Evolutionary conservation across 2,888 invertebrate genomes (phyloP).

Genomic region (Trichogramma evanescens): DNA sequence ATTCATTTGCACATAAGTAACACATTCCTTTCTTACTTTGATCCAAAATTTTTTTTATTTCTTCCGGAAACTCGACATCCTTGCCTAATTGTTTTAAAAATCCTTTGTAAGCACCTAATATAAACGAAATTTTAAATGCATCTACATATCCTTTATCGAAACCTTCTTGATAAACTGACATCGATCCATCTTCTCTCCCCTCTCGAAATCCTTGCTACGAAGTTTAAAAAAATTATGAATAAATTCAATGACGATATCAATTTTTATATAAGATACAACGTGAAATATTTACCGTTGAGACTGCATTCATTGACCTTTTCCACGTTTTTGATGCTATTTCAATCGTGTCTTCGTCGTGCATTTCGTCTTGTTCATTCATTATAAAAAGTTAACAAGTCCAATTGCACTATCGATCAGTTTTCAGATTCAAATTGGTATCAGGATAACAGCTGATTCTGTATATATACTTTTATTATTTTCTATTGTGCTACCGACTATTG

Average conservation of each 20-base stretch:
- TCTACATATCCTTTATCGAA: conserved; percentile 65
- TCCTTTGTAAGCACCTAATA: conserved; percentile 52
- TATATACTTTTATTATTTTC: no score
- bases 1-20: conserved; percentile 31
- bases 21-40: conserved; percentile 37
- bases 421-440: no score
- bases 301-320: conserved; percentile 30
- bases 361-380: conserved; percentile 25
- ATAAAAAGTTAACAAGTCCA: background rate
- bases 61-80: conserved; percentile 27
- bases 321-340: conserved; percentile 37
- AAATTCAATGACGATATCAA: conserved; percentile 4
- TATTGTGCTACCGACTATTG: no score
- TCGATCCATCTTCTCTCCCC: conserved; percentile 60
- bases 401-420: no score
- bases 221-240: background rate
- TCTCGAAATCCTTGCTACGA: conserved; percentile 61
- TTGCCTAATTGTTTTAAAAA: conserved; percentile 25
- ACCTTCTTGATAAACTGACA: conserved; percentile 58
- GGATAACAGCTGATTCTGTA: no score
- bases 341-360: conserved; percentile 30
- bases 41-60: conserved; percentile 31
- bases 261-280: background rate
- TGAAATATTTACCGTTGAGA: conserved; percentile 29
- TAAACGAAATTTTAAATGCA: conserved; percentile 58